phyloP scores from a whole-genome alignment of 2,888 invertebrate species.

The Neoitamus cyanurus region DNA sequence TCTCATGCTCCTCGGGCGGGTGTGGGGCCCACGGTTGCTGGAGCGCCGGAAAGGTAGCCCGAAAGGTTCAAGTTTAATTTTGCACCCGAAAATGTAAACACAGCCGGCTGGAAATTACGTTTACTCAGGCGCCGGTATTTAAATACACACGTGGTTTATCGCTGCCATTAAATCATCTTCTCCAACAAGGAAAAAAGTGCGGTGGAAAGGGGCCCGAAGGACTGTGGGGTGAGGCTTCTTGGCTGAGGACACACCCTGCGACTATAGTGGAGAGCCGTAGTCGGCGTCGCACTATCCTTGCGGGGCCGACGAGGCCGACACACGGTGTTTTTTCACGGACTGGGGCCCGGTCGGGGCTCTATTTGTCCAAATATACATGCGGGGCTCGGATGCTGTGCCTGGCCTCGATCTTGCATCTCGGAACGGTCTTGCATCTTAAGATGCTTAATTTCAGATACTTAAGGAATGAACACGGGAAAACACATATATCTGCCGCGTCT shows the following conservation, averaged over 20 bases:
- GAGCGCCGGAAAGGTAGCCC: constrained; percentile 27
- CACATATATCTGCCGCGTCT: constrained; percentile 28
- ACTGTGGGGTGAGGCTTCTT: not conserved
- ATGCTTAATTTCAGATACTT: constrained; percentile 44
- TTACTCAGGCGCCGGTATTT: constrained; percentile 66
- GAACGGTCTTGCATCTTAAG: constrained; percentile 29
- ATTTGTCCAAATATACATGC: constrained; percentile 21
- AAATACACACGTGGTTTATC: constrained; percentile 68
- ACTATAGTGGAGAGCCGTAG: not conserved
- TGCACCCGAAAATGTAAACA: constrained; percentile 52
- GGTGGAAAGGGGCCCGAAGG: not conserved
- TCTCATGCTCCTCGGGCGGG: constrained; percentile 2
- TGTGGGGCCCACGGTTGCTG: not conserved
- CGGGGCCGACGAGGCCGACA: no score
- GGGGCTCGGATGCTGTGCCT: not conserved
- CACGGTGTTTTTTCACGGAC: not conserved
- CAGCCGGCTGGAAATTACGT: constrained; percentile 63
- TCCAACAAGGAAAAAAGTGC: constrained; percentile 23
- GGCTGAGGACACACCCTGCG: constrained; percentile 1
- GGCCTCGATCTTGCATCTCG: not conserved
- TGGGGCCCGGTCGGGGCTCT: not conserved
- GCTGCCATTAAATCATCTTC: constrained; percentile 65
- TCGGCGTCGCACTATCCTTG: constrained; percentile 22
- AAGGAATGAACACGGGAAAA: constrained; percentile 7
- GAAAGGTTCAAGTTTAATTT: constrained; percentile 53